Percentiles rank a stretch among this genome's conserved stretches.
Evolutionary conservation across 2,888 invertebrate species (phyloP).

Genomic region (Hoplodrina ambigua): DNA sequence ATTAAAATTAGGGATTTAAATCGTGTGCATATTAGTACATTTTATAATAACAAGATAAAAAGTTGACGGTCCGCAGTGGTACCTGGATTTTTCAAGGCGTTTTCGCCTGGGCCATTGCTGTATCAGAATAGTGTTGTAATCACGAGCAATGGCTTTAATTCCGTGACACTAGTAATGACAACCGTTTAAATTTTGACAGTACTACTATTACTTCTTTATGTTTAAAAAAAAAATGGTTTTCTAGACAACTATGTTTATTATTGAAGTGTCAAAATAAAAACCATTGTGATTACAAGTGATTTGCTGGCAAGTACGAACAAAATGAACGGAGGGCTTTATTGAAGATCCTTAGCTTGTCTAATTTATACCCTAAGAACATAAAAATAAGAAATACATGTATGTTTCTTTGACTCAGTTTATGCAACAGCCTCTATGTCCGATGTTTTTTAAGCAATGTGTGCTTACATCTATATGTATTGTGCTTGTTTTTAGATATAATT

Average conservation of each 20-base stretch:
- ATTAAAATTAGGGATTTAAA: no score
- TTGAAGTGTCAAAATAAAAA: conserved; percentile 14
- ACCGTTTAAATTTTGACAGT: background rate
- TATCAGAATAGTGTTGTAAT: no score
- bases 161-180: background rate
- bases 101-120: no score
- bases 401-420: conserved; percentile 19
- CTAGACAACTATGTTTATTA: background rate
- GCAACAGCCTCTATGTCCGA: background rate
- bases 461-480: background rate
- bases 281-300: conserved; percentile 11
- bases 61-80: no score
- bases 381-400: background rate
- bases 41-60: no score
- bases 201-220: background rate
- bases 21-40: no score
- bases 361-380: conserved; percentile 35
- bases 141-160: background rate
- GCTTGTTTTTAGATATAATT: background rate
- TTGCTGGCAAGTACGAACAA: background rate
- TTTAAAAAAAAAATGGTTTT: background rate
- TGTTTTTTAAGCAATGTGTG: conserved; percentile 4
- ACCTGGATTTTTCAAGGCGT: no score
- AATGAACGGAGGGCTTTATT: background rate
- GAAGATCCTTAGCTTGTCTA: conserved; percentile 18